Evolutionary conservation across 2,888 invertebrate species (phyloP).

Genomic region (Cremastinae sp.): DNA sequence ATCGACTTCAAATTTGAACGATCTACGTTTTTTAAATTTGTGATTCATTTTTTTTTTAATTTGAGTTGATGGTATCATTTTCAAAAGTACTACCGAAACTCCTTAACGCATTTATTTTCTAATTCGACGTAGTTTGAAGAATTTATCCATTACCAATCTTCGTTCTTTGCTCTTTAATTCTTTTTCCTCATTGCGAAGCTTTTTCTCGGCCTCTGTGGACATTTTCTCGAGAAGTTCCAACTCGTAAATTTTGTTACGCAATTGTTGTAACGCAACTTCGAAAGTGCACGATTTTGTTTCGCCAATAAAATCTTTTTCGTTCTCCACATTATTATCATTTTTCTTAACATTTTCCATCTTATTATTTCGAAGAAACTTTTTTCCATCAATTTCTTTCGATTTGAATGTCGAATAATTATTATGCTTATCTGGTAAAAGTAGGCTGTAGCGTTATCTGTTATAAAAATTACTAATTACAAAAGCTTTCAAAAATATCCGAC

Average conservation of each 20-base stretch:
- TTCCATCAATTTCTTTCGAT: too few species aligned
- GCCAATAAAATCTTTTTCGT: constrained; percentile 1
- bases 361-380: neutral
- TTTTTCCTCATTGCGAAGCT: constrained; percentile 52
- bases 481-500: too few species aligned
- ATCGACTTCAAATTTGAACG: too few species aligned
- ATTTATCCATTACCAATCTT: constrained; percentile 64
- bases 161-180: constrained; percentile 59
- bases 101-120: neutral
- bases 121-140: constrained; percentile 2
- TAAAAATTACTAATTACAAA: too few species aligned
- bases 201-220: constrained; percentile 23
- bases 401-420: too few species aligned
- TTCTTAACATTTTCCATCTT: neutral
- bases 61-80: too few species aligned
- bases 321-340: neutral
- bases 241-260: constrained; percentile 55
- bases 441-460: too few species aligned
- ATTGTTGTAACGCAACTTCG: constrained; percentile 36
- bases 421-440: too few species aligned
- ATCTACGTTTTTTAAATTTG: too few species aligned
- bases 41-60: too few species aligned
- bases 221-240: constrained; percentile 60
- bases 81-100: too few species aligned
- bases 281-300: constrained; percentile 5